Evolutionary conservation across 2,888 invertebrate genomes (phyloP).

Genomic region (Hanleya hanleyi): DNA sequence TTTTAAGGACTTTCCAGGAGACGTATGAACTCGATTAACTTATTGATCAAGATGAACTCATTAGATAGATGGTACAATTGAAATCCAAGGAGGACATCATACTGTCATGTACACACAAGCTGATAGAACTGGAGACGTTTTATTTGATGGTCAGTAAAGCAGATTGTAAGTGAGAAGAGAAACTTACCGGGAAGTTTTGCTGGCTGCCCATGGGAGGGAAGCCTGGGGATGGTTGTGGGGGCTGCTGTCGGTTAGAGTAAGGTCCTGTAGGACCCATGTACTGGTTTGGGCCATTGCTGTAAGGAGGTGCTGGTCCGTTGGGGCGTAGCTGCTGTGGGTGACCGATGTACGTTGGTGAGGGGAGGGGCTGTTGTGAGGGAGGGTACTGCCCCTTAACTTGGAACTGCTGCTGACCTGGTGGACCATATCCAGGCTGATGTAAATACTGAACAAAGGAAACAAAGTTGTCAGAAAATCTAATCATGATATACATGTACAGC

Average conservation of each 20-base stretch:
- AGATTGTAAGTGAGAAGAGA: no score
- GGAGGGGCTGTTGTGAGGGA: constrained; percentile 67
- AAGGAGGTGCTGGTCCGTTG: constrained; percentile 49
- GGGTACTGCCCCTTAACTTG: constrained; percentile 63
- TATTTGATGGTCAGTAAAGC: no score
- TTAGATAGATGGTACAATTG: no score
- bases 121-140: no score
- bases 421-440: constrained; percentile 8
- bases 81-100: no score
- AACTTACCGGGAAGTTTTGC: constrained; percentile 52
- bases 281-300: constrained; percentile 62
- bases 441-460: background rate
- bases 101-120: no score
- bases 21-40: no score
- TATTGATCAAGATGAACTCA: no score
- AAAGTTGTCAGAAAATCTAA: no score
- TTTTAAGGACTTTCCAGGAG: no score
- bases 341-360: constrained; percentile 63
- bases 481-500: no score
- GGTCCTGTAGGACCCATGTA: constrained; percentile 61
- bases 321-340: constrained; percentile 60
- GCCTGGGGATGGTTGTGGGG: constrained; percentile 38
- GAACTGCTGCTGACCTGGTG: constrained; percentile 50
- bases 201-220: constrained; percentile 28
- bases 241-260: constrained; percentile 45